Conservation (phyloP, 2,888 invertebrate species). For the Ethmia dodecea region DNA sequence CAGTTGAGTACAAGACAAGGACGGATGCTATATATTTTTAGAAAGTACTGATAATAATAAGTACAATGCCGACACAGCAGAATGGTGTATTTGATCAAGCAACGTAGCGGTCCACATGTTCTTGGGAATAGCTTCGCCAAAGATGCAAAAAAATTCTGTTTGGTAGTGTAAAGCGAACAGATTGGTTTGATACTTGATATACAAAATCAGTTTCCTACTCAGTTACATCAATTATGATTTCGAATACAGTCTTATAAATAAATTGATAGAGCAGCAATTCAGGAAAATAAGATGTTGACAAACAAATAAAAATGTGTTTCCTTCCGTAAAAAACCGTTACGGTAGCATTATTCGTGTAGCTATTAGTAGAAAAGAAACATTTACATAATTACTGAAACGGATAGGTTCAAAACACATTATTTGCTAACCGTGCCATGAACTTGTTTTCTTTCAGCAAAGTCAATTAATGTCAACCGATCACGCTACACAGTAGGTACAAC, state of each 20-base stretch:
- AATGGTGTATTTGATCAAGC: constrained; percentile 75
- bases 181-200: constrained; percentile 44
- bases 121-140: constrained; percentile 69
- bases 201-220: too few relatives aligned
- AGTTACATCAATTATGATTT: too few relatives aligned
- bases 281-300: too few relatives aligned
- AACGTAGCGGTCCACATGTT: constrained; percentile 75
- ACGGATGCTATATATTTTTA: constrained; percentile 47
- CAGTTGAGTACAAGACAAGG: constrained; percentile 37
- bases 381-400: constrained; percentile 49
- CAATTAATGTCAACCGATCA: constrained; percentile 57
- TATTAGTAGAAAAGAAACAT: constrained; percentile 20
- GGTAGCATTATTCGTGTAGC: too few relatives aligned
- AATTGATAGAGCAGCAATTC: too few relatives aligned
- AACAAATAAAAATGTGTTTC: too few relatives aligned
- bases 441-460: constrained; percentile 32
- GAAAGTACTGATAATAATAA: constrained; percentile 59
- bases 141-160: constrained; percentile 67
- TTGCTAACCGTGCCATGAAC: constrained; percentile 35
- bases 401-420: constrained; percentile 50
- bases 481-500: constrained; percentile 50
- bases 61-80: constrained; percentile 72
- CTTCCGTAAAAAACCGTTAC: too few relatives aligned
- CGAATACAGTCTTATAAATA: too few relatives aligned
- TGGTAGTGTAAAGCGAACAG: constrained; percentile 26